Conservation (phyloP, 1,140 invertebrate species). For the Heliconius himera region DNA sequence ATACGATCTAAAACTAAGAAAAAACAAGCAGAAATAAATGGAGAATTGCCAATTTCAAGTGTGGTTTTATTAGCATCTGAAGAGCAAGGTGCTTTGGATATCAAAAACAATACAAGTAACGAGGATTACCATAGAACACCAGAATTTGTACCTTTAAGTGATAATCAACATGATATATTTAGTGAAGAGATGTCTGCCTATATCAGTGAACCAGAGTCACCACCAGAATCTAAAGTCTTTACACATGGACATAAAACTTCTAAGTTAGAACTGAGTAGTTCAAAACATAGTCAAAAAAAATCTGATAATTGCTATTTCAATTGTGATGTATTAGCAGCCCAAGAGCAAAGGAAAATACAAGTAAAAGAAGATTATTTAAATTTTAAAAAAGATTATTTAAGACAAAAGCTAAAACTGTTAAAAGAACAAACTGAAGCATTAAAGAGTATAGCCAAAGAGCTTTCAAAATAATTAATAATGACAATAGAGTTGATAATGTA, state of each 20-base stretch:
- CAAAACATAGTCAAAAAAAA: constrained; percentile 51
- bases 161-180: constrained; percentile 50
- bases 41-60: constrained; percentile 51
- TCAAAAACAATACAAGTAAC: constrained; percentile 50
- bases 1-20: constrained; percentile 67
- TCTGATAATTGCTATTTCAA: constrained; percentile 62
- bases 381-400: constrained; percentile 75
- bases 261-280: constrained; percentile 50
- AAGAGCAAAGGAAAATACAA: constrained; percentile 65
- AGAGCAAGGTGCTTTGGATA: constrained; percentile 60
- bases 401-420: constrained; percentile 65
- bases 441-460: constrained; percentile 69
- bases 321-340: constrained; percentile 63
- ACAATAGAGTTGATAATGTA: neutral
- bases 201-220: constrained; percentile 61
- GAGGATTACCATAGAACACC: constrained; percentile 50
- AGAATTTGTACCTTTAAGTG: constrained; percentile 56
- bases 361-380: constrained; percentile 72
- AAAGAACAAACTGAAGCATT: constrained; percentile 73
- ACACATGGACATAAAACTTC: constrained; percentile 37
- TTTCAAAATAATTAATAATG: constrained; percentile 43
- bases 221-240: constrained; percentile 62
- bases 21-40: constrained; percentile 53
- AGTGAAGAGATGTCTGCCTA: constrained; percentile 50
- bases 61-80: constrained; percentile 47